Conservation (phyloP, 2,797 vertebrate species). For the Helarctos malayanus region DNA sequence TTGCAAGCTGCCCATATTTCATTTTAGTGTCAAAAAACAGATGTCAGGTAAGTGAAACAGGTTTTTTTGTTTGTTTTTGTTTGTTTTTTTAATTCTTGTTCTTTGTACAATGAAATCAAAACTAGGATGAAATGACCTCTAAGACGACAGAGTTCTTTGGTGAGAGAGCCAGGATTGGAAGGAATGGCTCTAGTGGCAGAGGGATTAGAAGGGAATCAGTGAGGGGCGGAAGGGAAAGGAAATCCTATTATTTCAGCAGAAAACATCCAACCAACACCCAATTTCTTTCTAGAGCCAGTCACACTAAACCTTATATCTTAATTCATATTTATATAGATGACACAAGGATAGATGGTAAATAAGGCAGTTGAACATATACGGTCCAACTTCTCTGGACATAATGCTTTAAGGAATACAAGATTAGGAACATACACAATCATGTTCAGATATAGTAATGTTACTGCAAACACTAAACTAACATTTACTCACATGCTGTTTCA, state of each 20-base stretch:
- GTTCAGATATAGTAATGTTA: background rate
- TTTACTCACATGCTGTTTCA: background rate
- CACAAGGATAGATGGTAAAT: background rate
- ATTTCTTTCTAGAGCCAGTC: background rate
- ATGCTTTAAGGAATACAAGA: constrained; percentile 1
- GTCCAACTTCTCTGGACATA: background rate
- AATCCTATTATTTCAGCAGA: background rate
- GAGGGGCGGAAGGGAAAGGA: fast-evolving
- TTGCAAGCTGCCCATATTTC: background rate
- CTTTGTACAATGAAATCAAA: background rate
- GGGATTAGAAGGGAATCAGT: background rate
- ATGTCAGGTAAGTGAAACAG: background rate
- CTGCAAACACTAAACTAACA: background rate
- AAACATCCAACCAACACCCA: background rate
- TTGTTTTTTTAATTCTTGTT: background rate
- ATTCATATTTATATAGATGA: background rate
- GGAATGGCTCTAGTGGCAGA: background rate
- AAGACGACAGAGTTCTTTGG: background rate
- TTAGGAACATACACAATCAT: background rate
- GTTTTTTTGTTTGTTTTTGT: background rate
- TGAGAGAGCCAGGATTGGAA: background rate
- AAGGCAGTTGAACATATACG: background rate
- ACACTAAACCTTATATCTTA: background rate
- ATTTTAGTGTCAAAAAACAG: background rate
- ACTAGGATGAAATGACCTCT: background rate